Percentiles rank a stretch among this genome's conserved stretches.
Evolutionary conservation across 2,797 vertebrate genomes (phyloP).

Genomic region (Pogonophryne albipinna): DNA sequence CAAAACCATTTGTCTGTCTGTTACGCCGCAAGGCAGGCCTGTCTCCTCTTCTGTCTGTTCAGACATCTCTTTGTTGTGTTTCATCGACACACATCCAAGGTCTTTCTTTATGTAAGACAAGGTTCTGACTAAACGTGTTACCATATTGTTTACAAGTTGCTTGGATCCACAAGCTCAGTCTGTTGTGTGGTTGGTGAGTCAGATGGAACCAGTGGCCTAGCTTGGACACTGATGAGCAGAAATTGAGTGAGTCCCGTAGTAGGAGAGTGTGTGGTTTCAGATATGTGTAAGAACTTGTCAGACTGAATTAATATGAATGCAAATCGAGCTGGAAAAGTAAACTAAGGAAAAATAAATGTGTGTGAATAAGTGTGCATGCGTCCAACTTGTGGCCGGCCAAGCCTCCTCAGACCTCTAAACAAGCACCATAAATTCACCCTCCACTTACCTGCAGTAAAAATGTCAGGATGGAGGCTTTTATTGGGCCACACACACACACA

Average conservation of each 20-base stretch:
- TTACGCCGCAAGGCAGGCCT: neutral
- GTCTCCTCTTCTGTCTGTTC: neutral
- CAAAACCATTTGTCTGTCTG: constrained; percentile 55
- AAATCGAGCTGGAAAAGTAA: constrained; percentile 45
- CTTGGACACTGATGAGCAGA: neutral
- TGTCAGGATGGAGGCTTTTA: constrained; percentile 76
- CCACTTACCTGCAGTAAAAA: constrained; percentile 83
- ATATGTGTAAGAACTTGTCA: constrained; percentile 36
- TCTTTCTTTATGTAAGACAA: constrained; percentile 5
- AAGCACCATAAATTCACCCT: constrained; percentile 77
- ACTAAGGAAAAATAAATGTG: constrained; percentile 13
- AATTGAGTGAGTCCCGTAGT: constrained; percentile 1
- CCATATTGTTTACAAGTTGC: constrained; percentile 7
- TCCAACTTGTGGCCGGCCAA: constrained; percentile 56
- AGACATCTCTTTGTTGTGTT: neutral
- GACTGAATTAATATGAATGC: constrained; percentile 37
- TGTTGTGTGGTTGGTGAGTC: constrained; percentile 6
- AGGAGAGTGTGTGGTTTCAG: constrained; percentile 16
- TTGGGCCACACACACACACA: constrained; percentile 76
- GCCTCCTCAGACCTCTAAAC: constrained; percentile 72
- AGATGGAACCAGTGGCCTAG: neutral
- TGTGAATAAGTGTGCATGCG: constrained; percentile 19
- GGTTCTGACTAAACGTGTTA: constrained; percentile 13
- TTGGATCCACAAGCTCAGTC: neutral
- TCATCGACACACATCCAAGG: neutral